These are phyloP conservation scores for Sebastes nivosus DNA, from an alignment of 2,797 vertebrate genomes.

Conservation along the genomic window DNA sequence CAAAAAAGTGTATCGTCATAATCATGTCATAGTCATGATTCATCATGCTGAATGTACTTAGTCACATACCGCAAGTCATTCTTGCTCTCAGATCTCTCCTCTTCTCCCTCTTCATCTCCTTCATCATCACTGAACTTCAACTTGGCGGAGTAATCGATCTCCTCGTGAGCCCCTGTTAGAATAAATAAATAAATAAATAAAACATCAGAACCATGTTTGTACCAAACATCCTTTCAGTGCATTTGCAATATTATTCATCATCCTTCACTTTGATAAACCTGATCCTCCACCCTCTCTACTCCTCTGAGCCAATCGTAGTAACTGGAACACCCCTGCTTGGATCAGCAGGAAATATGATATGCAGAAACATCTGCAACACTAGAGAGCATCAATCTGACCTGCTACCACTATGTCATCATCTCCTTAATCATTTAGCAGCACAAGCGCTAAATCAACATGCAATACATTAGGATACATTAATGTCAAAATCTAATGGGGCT, in stretches of 20 bases:
- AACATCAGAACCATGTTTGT: neutral
- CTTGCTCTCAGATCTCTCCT: constrained; percentile 79
- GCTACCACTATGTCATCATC: neutral
- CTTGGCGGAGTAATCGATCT: constrained; percentile 96
- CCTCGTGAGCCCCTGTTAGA: constrained; percentile 90
- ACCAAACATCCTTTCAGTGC: neutral
- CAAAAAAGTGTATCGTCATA: neutral
- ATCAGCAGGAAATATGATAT: constrained; percentile 40
- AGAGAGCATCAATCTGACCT: constrained; percentile 16
- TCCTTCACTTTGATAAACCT: constrained; percentile 5
- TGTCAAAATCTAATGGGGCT: neutral
- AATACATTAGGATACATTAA: neutral
- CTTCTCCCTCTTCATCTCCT: constrained; percentile 90
- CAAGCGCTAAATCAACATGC: neutral
- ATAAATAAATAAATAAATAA: neutral
- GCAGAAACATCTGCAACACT: neutral
- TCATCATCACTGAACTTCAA: constrained; percentile 97
- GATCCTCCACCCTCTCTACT: neutral
- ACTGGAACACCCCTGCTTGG: constrained; percentile 9
- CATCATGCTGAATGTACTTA: neutral
- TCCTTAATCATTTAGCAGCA: constrained; percentile 21
- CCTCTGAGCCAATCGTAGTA: neutral
- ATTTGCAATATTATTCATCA: constrained; percentile 6
- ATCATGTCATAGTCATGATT: neutral
- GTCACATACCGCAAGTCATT: constrained; percentile 79